Percentiles rank a stretch among this genome's conserved stretches.
phyloP scores from a whole-genome alignment of 2,888 invertebrate species.

The Chaetogeoica ovagalla region DNA sequence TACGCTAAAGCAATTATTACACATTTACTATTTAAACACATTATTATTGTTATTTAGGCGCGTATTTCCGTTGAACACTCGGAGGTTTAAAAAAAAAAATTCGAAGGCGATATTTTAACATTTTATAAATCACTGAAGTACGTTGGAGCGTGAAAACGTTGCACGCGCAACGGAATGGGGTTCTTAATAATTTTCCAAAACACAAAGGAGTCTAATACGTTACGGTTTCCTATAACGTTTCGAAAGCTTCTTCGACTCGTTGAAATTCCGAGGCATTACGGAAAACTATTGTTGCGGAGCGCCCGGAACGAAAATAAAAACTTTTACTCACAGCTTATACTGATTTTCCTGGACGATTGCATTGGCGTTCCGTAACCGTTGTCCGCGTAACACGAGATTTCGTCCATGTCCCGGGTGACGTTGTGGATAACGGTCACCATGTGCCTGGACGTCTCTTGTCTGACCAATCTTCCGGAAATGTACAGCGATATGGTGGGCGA shows the following conservation, averaged over 20 bases:
- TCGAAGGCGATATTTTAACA: background rate
- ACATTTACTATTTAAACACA: no score
- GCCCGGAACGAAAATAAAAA: background rate
- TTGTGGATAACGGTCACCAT: conserved; percentile 87
- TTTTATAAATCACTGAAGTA: background rate
- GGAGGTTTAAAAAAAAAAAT: no score
- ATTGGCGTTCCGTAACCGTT: conserved; percentile 86
- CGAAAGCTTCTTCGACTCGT: background rate
- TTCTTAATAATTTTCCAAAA: background rate
- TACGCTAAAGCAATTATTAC: no score
- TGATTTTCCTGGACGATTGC: conserved; percentile 79
- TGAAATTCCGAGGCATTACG: background rate
- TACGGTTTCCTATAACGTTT: background rate
- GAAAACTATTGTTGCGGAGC: no score
- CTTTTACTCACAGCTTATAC: conserved; percentile 74
- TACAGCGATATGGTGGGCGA: conserved; percentile 83
- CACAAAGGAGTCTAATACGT: background rate
- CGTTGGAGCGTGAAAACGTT: background rate
- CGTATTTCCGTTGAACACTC: no score
- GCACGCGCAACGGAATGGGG: no score
- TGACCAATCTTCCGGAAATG: conserved; percentile 76
- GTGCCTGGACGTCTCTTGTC: conserved; percentile 79
- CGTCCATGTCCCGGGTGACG: conserved; percentile 81
- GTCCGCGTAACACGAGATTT: conserved; percentile 84
- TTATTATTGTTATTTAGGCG: no score